phyloP scores from a whole-genome alignment of 2,797 vertebrate genomes.

The Lithobates sylvaticus region DNA sequence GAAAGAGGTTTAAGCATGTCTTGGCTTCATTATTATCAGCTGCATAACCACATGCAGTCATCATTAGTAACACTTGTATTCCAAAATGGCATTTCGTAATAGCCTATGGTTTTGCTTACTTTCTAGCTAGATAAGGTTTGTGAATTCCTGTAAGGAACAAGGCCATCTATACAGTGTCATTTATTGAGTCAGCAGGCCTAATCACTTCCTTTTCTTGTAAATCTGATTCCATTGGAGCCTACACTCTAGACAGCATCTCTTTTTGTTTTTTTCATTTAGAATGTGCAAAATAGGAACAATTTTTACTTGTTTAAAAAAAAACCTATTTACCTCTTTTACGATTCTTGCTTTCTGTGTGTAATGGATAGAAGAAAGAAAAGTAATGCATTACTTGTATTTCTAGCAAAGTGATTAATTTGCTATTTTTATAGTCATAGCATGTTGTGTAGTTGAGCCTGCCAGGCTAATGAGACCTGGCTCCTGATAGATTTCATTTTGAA shows the following conservation, averaged over 20 bases:
- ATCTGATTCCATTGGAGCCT: constrained; percentile 46
- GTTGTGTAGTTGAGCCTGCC: constrained; percentile 45
- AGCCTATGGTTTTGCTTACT: constrained; percentile 5
- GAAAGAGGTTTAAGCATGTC: background rate
- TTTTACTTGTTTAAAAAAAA: constrained; percentile 8
- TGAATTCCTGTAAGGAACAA: constrained; percentile 1
- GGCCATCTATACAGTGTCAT: background rate
- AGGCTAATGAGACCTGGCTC: constrained; percentile 35
- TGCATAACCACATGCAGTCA: background rate
- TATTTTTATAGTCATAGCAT: constrained; percentile 46
- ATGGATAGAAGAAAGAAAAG: constrained; percentile 6
- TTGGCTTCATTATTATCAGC: background rate
- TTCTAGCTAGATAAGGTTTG: background rate
- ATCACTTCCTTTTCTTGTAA: constrained; percentile 24
- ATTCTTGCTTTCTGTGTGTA: background rate
- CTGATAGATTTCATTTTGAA: constrained; percentile 33
- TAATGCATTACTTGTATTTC: constrained; percentile 28
- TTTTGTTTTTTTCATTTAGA: constrained; percentile 38
- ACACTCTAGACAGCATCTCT: constrained; percentile 10
- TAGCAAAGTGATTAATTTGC: constrained; percentile 44
- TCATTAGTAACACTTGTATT: background rate
- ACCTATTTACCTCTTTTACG: constrained; percentile 25
- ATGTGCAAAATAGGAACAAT: background rate
- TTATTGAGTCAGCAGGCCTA: constrained; percentile 2
- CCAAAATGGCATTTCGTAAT: background rate